Evolutionary conservation across 2,888 invertebrate genomes (phyloP), one percentile per base, ranked within the genome.

Genomic region (Diarsia brunnea): DNA sequence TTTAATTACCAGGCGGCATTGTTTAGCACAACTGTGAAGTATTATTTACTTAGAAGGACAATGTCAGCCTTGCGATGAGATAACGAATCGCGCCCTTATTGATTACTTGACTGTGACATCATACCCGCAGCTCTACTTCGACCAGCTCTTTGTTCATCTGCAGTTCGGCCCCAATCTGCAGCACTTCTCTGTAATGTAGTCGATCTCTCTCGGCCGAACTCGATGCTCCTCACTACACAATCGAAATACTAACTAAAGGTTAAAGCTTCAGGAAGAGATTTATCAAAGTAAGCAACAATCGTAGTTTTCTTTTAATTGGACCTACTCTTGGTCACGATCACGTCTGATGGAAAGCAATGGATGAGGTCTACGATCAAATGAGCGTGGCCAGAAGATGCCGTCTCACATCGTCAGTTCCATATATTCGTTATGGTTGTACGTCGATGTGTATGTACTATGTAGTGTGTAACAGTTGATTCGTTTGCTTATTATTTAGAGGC

Each of bases 401-500:
- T n/a, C n/a, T n/a, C n/a, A n/a, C 43, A 27, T 21, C 21, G 11
- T 51, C 11, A 24, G 7, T 19, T 31, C 14, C 38, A 51, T 27
- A 21, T 51, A 21, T 16, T 71, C 8, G 55, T 60, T n/a, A 4
- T n/a, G n/a, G n/a, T n/a, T n/a, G 58, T 58, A 27, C 19, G n/a
- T 67, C 14, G 24, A 69, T 53, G 24, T 45, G 16, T 53, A 12
- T 43, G 21, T 27, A 4, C 8, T 3, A 24, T 60, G 43, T 11
- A 16, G 11, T 43, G 31, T 61, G 53, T 60, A 65, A 45, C 58
- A 58, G n/a, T 69, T 63, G 47, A 63, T 75, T 45, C 31, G 73
- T 78, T 79, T 58, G 27, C 67, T 45, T 84, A 71, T 60, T 64
- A 68, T 74, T 84, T 75, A 68, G 71, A 74, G 43, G 24, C 51